These are phyloP conservation scores for Callospermophilus lateralis DNA, from an alignment of 2,113 vertebrate species.

Conservation along the genomic window DNA sequence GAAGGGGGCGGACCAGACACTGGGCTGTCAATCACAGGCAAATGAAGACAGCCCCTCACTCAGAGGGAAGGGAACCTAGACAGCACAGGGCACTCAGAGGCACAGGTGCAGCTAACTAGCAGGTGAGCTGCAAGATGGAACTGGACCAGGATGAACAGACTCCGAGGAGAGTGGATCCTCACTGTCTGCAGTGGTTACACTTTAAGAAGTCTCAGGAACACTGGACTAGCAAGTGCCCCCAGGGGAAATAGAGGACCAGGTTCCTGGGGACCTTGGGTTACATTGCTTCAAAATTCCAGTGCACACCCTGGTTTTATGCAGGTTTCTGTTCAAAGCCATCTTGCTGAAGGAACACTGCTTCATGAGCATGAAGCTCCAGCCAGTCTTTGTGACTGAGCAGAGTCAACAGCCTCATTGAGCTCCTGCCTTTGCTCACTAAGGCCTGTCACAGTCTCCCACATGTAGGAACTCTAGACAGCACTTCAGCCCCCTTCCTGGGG, in stretches of 20 bases:
- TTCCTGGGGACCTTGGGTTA: background rate
- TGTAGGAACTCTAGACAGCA: background rate
- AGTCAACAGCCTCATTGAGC: background rate
- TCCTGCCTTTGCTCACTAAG: background rate
- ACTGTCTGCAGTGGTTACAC: rapidly evolving
- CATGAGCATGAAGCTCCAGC: no score
- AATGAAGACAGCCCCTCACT: background rate
- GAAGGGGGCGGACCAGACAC: rapidly evolving
- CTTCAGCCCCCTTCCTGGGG: background rate
- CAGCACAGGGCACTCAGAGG: background rate
- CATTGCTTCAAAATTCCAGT: background rate
- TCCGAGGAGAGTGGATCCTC: background rate
- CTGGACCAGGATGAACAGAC: rapidly evolving
- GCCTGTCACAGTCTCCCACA: background rate
- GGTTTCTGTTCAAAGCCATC: background rate
- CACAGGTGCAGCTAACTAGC: no score
- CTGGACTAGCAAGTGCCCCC: no score
- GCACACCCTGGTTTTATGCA: background rate
- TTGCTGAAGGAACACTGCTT: background rate
- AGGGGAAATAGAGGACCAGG: background rate
- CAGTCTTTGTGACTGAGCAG: no score
- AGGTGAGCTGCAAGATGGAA: background rate
- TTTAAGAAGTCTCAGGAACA: background rate
- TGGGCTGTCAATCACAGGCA: rapidly evolving
- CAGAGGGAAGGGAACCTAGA: background rate